Base-by-base conservation (phyloP, 2,797 vertebrate species). In the Chelidonichthys spinosus region DNA sequence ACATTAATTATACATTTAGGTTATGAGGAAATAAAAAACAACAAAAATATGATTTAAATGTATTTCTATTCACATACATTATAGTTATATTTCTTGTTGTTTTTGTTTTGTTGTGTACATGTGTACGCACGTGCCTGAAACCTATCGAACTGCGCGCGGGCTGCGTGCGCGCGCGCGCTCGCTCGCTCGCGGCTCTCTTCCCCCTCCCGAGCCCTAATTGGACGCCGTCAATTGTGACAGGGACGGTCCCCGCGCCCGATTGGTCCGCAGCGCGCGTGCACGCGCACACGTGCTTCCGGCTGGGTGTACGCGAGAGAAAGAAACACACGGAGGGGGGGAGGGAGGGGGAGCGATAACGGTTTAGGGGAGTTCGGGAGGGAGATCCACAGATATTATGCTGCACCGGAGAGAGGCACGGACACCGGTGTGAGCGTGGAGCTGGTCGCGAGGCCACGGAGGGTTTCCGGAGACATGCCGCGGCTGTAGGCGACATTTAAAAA, bases 201-300 rank as follows among this genome's bases (percentile, higher is more conserved):
- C 8, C 37, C 33, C 7, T 15, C 85, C 72, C 59, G 65, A 63
- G 46, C 81, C 64, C 85, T 77, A 63, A 97, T 98, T 98, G 97
- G 97, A 43, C 84, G 75, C 37, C 87, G 84, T 85, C 84, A 72
- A 71, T 74, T 79, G 90, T 93, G 96, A 95, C 95, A 93, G 91
- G 83, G 78, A 85, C 89, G 83, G 75, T 85, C 73, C 59, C 15
- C 36, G 71, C 59, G 15, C 37, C 70, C 43, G 79, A 98, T 98
- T 98, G 97, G 97, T 72, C 86, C 74, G 85, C 78, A 79, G 94
- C 95, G 92, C 95, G 94, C 93, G 96, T 90, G 95, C 89, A 90
- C 92, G 89, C 78, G 92, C 95, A 96, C 96, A 96, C 95, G 96
- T 96, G 97, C 95, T 97, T 97, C 96, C 96, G 96, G 95, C 92